Conservation (phyloP, 2,797 vertebrate genomes). For the Enteromius fasciolatus region DNA sequence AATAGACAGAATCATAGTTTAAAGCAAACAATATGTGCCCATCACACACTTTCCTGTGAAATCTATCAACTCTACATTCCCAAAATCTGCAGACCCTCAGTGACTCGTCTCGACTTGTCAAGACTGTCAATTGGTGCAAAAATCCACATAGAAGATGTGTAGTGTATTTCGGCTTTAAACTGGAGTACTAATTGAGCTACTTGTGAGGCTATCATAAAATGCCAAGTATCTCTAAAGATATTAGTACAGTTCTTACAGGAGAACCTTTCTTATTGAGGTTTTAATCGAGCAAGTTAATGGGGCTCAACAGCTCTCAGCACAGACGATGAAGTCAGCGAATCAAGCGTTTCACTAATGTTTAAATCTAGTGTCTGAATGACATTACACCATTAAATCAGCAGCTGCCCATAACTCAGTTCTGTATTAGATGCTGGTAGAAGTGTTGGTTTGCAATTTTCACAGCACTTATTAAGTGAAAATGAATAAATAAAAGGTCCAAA, state of each 20-base stretch:
- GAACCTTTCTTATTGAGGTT: neutral
- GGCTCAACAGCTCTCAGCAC: neutral
- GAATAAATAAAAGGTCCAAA: neutral
- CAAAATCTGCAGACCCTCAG: neutral
- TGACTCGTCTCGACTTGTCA: neutral
- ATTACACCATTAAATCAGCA: neutral
- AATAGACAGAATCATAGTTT: neutral
- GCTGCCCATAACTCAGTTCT: neutral
- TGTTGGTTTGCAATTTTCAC: neutral
- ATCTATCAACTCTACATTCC: neutral
- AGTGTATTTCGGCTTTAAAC: neutral
- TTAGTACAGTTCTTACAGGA: slow-evolving; percentile 1
- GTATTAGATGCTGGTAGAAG: neutral
- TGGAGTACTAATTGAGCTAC: neutral
- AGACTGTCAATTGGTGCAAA: neutral
- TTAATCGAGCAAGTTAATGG: slow-evolving; percentile 26
- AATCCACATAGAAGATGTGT: neutral
- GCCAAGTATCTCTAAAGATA: neutral
- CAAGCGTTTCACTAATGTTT: neutral
- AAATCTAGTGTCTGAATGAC: slow-evolving; percentile 2
- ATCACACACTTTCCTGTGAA: neutral
- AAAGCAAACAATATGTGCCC: neutral
- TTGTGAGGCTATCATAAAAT: neutral
- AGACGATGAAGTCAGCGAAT: neutral
- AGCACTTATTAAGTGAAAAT: neutral